Evolutionary conservation across 1,140 invertebrate genomes (phyloP), one percentile per base, ranked within the genome.

Genomic region (Pararge aegeria): DNA sequence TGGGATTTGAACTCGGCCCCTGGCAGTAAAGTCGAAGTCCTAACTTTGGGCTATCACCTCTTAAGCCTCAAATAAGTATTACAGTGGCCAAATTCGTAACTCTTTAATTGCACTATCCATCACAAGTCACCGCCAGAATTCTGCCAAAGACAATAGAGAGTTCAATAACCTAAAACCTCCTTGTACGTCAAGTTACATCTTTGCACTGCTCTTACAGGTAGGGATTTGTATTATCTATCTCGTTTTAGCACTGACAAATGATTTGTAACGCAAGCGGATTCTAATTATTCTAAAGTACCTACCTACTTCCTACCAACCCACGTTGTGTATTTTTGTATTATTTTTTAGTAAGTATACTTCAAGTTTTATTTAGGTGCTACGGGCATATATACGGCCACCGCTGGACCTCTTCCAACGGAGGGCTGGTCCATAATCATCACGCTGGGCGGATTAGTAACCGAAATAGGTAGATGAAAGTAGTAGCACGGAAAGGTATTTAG

Each of bases 81-180:
- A n/a, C n/a, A 27, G 27, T 27, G 13, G 40, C 19, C 4, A 21
- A 21, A 48, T 10, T 21, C 21, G 44, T 29, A 21, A 29, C 21
- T n/a, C 29, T 29, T 27, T 50, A 27, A 50, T 50, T 29, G 27
- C 19, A 29, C 12, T 18, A 42, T 29, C 48, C 48, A 50, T 50
- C 4, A 50, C 20, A 50, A 50, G 21, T 27, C 48, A 50, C 29
- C 21, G 48, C 48, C 48, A 29, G 29, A 50, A 29, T 18, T 27
- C 48, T n/a, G 48, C 38, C 38, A 38, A 29, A 29, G n/a, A 50
- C 48, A 50, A 50, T 50, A 24, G 44, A 13, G 13, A 16, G 48
- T 24, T 50, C 48, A 29, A 16, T 27, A n/a, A 13, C 48, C 48
- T 2, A 15, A 10, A 24, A 24, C 48, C 48, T 24, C 21, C 27